phyloP scores from a whole-genome alignment of 2,888 invertebrate genomes.

The Tenthredo scrophulariae region DNA sequence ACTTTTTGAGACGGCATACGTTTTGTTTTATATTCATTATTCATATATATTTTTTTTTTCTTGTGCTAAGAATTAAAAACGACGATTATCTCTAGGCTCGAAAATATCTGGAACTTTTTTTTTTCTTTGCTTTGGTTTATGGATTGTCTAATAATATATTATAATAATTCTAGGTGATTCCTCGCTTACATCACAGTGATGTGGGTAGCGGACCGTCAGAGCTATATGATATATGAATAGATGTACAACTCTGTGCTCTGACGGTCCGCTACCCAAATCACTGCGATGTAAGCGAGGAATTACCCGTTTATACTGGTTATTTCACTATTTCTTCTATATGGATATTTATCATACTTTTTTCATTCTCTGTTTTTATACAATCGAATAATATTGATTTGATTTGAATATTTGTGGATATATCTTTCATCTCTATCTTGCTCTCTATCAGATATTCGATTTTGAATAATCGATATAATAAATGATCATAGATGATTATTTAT shows the following conservation, averaged over 20 bases:
- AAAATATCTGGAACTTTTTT: constrained; percentile 50
- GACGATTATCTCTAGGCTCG: constrained; percentile 44
- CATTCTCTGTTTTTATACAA: constrained; percentile 33
- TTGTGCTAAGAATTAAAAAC: constrained; percentile 19
- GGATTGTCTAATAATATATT: constrained; percentile 46
- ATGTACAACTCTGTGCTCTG: too few relatives aligned
- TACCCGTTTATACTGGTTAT: background rate
- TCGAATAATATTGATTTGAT: background rate
- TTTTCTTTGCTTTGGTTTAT: constrained; percentile 25
- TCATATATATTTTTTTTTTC: constrained; percentile 13
- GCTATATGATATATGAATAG: too few relatives aligned
- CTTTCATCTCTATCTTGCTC: background rate
- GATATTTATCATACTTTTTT: constrained; percentile 45
- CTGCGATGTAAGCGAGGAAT: too few relatives aligned
- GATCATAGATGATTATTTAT: constrained; percentile 45
- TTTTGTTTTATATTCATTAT: constrained; percentile 57
- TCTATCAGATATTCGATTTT: background rate
- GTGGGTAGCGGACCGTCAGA: too few relatives aligned
- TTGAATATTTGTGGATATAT: too few relatives aligned
- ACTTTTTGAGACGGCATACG: constrained; percentile 75
- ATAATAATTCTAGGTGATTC: constrained; percentile 32
- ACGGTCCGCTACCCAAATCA: too few relatives aligned
- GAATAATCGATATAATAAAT: background rate
- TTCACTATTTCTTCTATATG: background rate
- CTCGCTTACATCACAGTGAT: too few relatives aligned